Percentiles rank a stretch among this genome's conserved stretches.
Evolutionary conservation across 2,888 invertebrate species (phyloP).

Genomic region (Beris chalybata): DNA sequence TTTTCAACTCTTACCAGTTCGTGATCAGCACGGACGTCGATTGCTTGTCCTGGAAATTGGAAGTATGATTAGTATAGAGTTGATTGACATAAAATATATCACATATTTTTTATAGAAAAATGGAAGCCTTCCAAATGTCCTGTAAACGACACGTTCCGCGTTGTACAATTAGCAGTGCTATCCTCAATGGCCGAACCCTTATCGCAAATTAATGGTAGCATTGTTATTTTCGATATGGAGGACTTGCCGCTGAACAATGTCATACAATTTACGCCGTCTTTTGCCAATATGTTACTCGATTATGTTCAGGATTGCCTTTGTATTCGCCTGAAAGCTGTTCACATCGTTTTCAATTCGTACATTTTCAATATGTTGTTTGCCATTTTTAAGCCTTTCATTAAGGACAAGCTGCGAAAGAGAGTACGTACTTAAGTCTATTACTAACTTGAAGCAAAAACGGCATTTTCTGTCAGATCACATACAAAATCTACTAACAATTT

Average conservation of each 20-base stretch:
- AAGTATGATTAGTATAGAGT: constrained; percentile 60
- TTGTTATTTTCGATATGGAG: constrained; percentile 75
- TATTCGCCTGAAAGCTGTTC: constrained; percentile 79
- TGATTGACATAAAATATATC: not conserved
- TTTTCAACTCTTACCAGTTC: constrained; percentile 68
- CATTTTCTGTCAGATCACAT: too few relatives aligned
- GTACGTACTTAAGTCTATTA: constrained; percentile 56
- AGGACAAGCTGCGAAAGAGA: constrained; percentile 78
- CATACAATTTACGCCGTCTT: constrained; percentile 75
- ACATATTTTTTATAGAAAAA: constrained; percentile 57
- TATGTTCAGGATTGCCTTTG: constrained; percentile 82
- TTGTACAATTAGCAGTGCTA: constrained; percentile 69
- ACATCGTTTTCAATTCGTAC: constrained; percentile 84
- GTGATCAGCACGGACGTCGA: constrained; percentile 69
- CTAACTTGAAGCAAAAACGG: too few relatives aligned
- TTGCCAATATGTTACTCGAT: constrained; percentile 71
- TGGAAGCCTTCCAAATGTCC: constrained; percentile 75
- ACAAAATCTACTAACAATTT: too few relatives aligned
- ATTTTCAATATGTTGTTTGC: constrained; percentile 85
- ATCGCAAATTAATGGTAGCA: constrained; percentile 76
- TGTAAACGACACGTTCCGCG: constrained; percentile 69
- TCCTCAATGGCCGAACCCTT: constrained; percentile 77
- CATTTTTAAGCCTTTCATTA: constrained; percentile 84
- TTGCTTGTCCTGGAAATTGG: constrained; percentile 72
- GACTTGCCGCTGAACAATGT: constrained; percentile 73